Evolutionary conservation across 2,888 invertebrate genomes (phyloP), one percentile per base, ranked within the genome.

Genomic region (Drosophila multiciliata): DNA sequence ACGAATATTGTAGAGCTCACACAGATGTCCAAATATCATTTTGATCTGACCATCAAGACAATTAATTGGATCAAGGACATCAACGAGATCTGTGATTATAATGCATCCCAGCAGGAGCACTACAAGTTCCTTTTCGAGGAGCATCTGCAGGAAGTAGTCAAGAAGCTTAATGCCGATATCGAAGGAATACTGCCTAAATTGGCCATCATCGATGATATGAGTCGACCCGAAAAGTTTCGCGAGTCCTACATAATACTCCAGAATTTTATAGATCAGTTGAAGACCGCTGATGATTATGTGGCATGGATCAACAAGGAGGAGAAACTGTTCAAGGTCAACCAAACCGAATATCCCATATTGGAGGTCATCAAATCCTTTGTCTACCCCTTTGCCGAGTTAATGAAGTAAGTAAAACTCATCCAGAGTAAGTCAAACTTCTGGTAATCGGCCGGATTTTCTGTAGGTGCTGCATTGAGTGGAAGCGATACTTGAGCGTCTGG

Each of bases 251-350:
- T 96, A 91, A 95, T 96, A 86, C 94, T 98, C 80, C 95, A 96
- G 63, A 95, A 95, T 78, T 95, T 97, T 53, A 95, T 96, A 66
- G 96, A 96, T 83, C 95, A 96, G 69, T 93, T 99, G 55, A 95
- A 95, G 69, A 95, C 95, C 26, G 96, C 97, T 86, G 96, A 97
- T 83, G 95, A 96, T 80, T 94, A 96, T 80, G 96, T 97, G 23
- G 92, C 93, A 7, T 98, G 97, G 97, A 98, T 98, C 59, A 98
- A 98, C 93, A 95, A 96, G 82, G 98, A 99, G 94, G 98, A 99
- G 93, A 93, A 94, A 6, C 95, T 93, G 4, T 98, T 98, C 88
- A 97, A 98, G 90, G 97, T 97, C 90, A 96, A 97, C 2, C 92
- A 95, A 57, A 95, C 96, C 0, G 93, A 93, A 20, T 99, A 97